These are phyloP conservation scores for Diplodus puntazzo DNA, from an alignment of 2,797 vertebrate genomes.

Conservation along the genomic window DNA sequence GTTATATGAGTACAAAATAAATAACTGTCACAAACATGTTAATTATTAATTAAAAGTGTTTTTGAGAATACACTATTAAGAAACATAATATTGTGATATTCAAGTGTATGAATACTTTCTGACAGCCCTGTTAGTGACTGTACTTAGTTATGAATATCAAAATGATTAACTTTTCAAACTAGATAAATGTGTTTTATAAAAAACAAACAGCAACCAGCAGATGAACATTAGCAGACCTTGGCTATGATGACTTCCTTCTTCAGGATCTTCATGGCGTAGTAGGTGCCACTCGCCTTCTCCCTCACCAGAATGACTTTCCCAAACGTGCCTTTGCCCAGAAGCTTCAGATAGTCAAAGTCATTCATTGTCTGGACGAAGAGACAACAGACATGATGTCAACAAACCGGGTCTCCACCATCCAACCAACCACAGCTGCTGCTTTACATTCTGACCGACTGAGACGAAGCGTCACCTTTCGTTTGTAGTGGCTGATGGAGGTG, in stretches of 20 bases:
- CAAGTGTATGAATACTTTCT: too few species aligned
- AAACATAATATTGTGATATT: too few species aligned
- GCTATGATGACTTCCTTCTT: constrained; percentile 99
- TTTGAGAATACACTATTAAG: too few species aligned
- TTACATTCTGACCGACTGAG: background rate
- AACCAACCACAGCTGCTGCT: background rate
- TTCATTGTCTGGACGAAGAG: constrained; percentile 92
- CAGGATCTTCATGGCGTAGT: constrained; percentile 99
- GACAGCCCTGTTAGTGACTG: too few species aligned
- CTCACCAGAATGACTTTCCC: constrained; percentile 98
- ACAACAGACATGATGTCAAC: background rate
- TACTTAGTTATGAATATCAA: too few species aligned
- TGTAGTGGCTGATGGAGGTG: constrained; percentile 97
- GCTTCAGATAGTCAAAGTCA: constrained; percentile 99
- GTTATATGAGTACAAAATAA: too few species aligned
- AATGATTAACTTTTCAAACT: background rate
- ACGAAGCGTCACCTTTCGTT: constrained; percentile 91
- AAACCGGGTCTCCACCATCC: background rate
- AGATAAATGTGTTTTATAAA: background rate
- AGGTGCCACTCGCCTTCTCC: constrained; percentile 97
- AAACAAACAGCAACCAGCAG: background rate
- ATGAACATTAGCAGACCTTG: constrained; percentile 84
- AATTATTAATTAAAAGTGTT: too few species aligned
- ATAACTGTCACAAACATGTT: too few species aligned
- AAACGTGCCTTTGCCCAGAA: constrained; percentile 98